Conservation (phyloP, 2,797 vertebrate genomes). For the Pseudochirops cupreus region DNA sequence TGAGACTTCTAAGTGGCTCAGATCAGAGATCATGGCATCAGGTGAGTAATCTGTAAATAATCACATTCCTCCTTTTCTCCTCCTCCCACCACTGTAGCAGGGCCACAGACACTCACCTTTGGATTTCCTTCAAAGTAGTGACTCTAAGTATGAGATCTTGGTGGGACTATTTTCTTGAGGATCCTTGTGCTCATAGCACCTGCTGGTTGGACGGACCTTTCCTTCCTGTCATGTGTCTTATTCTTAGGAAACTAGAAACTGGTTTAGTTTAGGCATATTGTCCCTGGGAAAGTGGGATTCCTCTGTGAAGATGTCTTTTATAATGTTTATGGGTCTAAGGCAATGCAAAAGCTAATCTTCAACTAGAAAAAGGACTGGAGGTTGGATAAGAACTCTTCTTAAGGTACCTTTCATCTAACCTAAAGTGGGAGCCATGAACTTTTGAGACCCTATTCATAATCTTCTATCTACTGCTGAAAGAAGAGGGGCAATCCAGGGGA, state of each 20-base stretch:
- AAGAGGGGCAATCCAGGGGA: background rate
- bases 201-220: background rate
- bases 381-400: background rate
- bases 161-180: background rate
- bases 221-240: background rate
- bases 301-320: background rate
- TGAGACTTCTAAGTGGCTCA: background rate
- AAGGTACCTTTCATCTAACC: background rate
- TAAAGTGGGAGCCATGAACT: background rate
- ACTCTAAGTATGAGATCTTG: background rate
- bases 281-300: background rate
- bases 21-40: background rate
- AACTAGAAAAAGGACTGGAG: background rate
- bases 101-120: background rate
- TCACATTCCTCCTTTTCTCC: background rate
- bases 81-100: background rate
- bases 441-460: background rate
- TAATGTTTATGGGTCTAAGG: background rate
- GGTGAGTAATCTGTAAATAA: background rate
- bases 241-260: background rate
- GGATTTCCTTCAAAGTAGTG: background rate
- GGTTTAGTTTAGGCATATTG: background rate
- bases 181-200: background rate
- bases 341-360: background rate
- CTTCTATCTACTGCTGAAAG: background rate